These are phyloP conservation scores for Leucophenga maculata DNA, from an alignment of 2,888 invertebrate species.

Conservation along the genomic window DNA sequence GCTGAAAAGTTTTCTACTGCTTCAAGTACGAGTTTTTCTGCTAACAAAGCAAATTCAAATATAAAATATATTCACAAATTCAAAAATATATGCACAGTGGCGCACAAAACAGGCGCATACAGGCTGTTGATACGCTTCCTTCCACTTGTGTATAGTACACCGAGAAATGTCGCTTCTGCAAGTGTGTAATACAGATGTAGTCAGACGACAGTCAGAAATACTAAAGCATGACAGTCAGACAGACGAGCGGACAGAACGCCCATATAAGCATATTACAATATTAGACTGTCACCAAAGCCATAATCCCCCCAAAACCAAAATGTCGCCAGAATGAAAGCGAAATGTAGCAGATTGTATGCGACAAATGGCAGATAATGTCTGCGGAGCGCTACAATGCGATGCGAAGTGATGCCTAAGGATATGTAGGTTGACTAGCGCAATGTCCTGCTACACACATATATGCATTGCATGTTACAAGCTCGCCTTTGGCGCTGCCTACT, in stretches of 20 bases:
- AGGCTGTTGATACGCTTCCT: conserved; percentile 13
- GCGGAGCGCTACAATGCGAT: conserved; percentile 39
- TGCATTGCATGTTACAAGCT: neutral
- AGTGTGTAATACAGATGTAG: conserved; percentile 47
- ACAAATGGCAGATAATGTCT: conserved; percentile 64
- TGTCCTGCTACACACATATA: neutral
- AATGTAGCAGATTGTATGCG: conserved; percentile 65
- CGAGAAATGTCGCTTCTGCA: neutral
- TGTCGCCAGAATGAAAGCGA: conserved; percentile 24
- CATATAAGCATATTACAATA: conserved; percentile 66
- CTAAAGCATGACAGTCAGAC: conserved; percentile 34
- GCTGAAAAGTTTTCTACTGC: conserved; percentile 47
- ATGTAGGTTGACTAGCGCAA: conserved; percentile 29
- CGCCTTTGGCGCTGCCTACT: conserved; percentile 5
- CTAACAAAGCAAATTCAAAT: conserved; percentile 59
- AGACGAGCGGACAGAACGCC: conserved; percentile 29
- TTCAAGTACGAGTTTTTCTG: conserved; percentile 32
- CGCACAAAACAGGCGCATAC: conserved; percentile 35
- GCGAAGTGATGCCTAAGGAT: neutral
- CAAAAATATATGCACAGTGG: conserved; percentile 35
- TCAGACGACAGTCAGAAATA: conserved; percentile 14
- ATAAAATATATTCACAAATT: conserved; percentile 5
- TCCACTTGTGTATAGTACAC: no score
- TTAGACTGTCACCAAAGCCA: conserved; percentile 66
- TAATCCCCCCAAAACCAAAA: neutral